Evolutionary conservation across 2,113 vertebrate genomes (phyloP), one percentile per base, ranked within the genome.

Genomic region (Pelusios castaneus): DNA sequence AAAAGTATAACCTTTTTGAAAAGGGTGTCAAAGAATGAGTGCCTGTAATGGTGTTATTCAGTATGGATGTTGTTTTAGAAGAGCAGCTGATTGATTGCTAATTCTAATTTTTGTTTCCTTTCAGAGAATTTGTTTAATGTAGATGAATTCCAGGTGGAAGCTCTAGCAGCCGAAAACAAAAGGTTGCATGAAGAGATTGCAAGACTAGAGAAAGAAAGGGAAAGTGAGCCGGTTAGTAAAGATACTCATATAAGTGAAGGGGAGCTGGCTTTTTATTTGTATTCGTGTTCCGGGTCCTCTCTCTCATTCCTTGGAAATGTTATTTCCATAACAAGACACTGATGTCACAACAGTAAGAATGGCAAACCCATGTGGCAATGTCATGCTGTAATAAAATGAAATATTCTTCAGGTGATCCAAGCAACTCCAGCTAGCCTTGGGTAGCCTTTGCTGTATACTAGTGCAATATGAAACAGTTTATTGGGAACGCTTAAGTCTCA

Each of bases 111-210:
- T 87, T 94, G 25, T 83, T 85, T 87, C 79, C 38, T 77, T 41
- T 4, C 94, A 99, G 99, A 99, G 98, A 98, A 98, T 82, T 96
- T 99, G 51, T 99, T 99, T 97, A 98, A 99, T n/a, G 97, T 99
- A 49, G 99, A 99, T 85, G 98, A 98, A 95, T 96, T 94, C 85
- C 95, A 98, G 77, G 95, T 99, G 96, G 98, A 98, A 67, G 94
- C 97, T 2, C 97, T 99, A 96, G 98, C 97, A 92, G 98, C 98
- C 89, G 99, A 99, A 89, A 97, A 98, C 96, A 98, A 93, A 95
- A 97, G 98, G 8, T 87, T 99, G 86, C 98, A 96, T 34, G 98
- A 99, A 67, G 98, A 99, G 93, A 97, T 99, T 82, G 97, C 98
- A 89, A 98, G 95, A 86, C 93, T 99, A 93, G 99, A 99, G 96